These are phyloP conservation scores for Polypedilum pembai DNA, from an alignment of 1,140 invertebrate species.

Conservation along the genomic window DNA sequence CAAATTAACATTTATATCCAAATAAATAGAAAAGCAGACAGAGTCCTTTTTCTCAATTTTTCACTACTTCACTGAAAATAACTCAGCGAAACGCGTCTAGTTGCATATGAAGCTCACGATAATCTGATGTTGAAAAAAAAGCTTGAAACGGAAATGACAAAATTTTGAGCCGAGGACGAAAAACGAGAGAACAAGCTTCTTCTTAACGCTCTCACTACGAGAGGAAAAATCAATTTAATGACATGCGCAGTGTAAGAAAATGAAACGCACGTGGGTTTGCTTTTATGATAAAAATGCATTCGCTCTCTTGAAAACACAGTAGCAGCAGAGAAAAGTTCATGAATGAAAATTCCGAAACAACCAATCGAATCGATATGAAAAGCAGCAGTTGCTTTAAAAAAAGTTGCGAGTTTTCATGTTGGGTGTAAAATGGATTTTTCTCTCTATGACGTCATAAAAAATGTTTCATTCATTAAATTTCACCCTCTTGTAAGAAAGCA, in stretches of 20 bases:
- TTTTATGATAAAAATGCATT: background rate
- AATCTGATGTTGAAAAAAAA: conserved; percentile 5
- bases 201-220: background rate
- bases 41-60: background rate
- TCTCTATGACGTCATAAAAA: background rate
- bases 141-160: background rate
- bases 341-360: conserved; percentile 20
- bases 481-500: background rate
- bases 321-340: background rate
- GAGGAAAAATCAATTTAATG: conserved; percentile 17
- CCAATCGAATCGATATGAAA: background rate
- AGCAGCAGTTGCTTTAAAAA: background rate
- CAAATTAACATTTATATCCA: too few species aligned
- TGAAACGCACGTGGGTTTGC: conserved; percentile 24
- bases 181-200: background rate
- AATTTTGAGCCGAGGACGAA: background rate
- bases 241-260: background rate
- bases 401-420: background rate
- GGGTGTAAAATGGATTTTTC: conserved; percentile 17
- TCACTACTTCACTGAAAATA: background rate
- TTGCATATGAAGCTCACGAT: background rate
- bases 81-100: background rate
- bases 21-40: background rate
- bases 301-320: background rate
- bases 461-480: conserved; percentile 14